Evolutionary conservation across 2,888 invertebrate species (phyloP), one percentile per base, ranked within the genome.

Genomic region (Imbricaverruca yamaguchii): DNA sequence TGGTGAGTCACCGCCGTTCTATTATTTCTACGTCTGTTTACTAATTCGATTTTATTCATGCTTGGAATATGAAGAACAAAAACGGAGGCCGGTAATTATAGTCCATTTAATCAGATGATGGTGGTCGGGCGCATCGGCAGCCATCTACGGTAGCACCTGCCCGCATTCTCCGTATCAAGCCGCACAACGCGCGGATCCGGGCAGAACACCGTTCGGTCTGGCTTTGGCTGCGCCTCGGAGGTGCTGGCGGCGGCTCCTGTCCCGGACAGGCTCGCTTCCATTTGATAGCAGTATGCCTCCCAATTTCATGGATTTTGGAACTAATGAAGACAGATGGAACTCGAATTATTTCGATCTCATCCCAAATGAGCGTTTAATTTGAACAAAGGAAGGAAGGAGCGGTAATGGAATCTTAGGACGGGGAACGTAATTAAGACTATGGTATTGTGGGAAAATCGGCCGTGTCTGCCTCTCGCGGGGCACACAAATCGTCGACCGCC

Each of bases 311-410:
- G 39, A 25, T 74, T 74, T 74, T 74, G 74, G 25, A 74, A 74
- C 74, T 74, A 74, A 74, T 74, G 53, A 74, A 74, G 74, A 74
- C 74, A 53, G 74, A 74, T 74, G 74, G 74, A 74, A 53, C 74
- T 53, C 74, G 18, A 74, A 74, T 74, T 74, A 74, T 74, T 74
- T 74, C 53, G 74, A 74, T 74, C 74, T 74, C 53, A 15, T 53
- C 74, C 53, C 53, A 74, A 74, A 74, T 74, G 53, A 74, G 74
- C 74, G 74, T 53, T 74, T 74, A 74, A 74, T 74, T 74, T 13
- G 74, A 53, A 53, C 74, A 74, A 74, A 74, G 74, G 53, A 74
- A 53, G 74, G 74, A 74, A 74, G 53, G 74, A 74, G 74, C 74
- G 74, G 74, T 74, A 74, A 74, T 74, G 74, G 53, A 74, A 74